These are phyloP conservation scores for Nannobrachium achirus DNA, from an alignment of 2,113 vertebrate species.

Conservation along the genomic window DNA sequence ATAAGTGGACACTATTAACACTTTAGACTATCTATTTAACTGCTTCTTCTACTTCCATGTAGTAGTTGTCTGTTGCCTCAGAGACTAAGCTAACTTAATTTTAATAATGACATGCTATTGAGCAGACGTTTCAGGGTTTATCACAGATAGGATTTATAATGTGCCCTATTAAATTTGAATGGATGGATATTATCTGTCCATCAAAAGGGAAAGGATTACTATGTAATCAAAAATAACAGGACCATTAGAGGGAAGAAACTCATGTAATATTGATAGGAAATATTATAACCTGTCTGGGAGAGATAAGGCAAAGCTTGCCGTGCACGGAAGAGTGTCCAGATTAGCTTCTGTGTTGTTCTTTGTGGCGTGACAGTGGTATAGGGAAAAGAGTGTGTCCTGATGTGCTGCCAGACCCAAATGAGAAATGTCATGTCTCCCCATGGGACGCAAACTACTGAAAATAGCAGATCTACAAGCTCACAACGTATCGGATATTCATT, in stretches of 20 bases:
- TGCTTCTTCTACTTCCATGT: conserved; percentile 16
- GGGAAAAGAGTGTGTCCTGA: too few relatives aligned
- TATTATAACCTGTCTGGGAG: conserved; percentile 45
- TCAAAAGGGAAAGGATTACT: background rate
- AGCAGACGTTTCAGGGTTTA: conserved; percentile 20
- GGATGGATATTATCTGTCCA: conserved; percentile 28
- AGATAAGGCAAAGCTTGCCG: conserved; percentile 49
- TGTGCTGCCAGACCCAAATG: too few relatives aligned
- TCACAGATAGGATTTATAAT: conserved; percentile 39
- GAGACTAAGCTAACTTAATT: conserved; percentile 40
- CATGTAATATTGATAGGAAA: conserved; percentile 48
- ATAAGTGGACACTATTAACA: conserved; percentile 42
- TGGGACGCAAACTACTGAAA: too few relatives aligned
- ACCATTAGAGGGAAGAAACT: conserved; percentile 37
- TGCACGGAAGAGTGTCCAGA: conserved; percentile 16
- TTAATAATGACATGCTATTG: conserved; percentile 27
- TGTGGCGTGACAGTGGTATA: too few relatives aligned
- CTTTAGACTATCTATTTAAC: conserved; percentile 15
- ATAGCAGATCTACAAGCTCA: too few relatives aligned
- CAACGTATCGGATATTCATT: too few relatives aligned
- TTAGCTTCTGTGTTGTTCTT: conserved; percentile 9
- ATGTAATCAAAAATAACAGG: conserved; percentile 27
- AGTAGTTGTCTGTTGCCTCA: conserved; percentile 3
- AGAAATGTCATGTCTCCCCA: too few relatives aligned
- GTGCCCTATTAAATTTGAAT: conserved; percentile 30